Evolutionary conservation across 2,888 invertebrate species (phyloP).

Genomic region (Scaptomyza caliginosa): DNA sequence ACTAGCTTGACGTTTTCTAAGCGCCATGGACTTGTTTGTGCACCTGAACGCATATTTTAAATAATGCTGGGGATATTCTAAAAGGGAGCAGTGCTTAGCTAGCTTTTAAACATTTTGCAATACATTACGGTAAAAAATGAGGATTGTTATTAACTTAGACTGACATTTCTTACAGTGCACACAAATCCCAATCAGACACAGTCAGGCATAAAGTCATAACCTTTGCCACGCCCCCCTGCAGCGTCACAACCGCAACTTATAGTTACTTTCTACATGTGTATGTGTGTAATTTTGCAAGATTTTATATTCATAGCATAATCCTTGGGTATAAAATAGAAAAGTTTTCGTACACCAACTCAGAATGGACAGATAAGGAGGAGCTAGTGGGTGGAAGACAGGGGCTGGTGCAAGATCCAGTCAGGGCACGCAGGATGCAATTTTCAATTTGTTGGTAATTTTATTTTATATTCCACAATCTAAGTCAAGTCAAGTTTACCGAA

Average conservation of each 20-base stretch:
- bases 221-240: constrained; percentile 50
- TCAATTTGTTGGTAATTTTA: constrained; percentile 78
- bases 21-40: not conserved
- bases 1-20: constrained; percentile 4
- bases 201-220: constrained; percentile 50
- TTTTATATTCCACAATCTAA: constrained; percentile 77
- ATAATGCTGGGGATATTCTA: not conserved
- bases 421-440: constrained; percentile 76
- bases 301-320: constrained; percentile 78
- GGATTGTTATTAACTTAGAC: constrained; percentile 8
- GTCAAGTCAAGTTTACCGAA: constrained; percentile 77
- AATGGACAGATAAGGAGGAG: not conserved
- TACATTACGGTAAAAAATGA: not conserved
- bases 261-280: constrained; percentile 50
- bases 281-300: constrained; percentile 73
- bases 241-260: constrained; percentile 67
- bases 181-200: constrained; percentile 23
- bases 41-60: constrained; percentile 3
- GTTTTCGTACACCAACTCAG: constrained; percentile 57
- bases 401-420: constrained; percentile 17
- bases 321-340: constrained; percentile 75
- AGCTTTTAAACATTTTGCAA: not conserved
- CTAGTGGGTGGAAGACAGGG: not conserved
- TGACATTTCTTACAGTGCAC: constrained; percentile 54
- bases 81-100: not conserved